Conservation (phyloP, 2,113 vertebrate genomes). For the Brachypteracias leptosomus region DNA sequence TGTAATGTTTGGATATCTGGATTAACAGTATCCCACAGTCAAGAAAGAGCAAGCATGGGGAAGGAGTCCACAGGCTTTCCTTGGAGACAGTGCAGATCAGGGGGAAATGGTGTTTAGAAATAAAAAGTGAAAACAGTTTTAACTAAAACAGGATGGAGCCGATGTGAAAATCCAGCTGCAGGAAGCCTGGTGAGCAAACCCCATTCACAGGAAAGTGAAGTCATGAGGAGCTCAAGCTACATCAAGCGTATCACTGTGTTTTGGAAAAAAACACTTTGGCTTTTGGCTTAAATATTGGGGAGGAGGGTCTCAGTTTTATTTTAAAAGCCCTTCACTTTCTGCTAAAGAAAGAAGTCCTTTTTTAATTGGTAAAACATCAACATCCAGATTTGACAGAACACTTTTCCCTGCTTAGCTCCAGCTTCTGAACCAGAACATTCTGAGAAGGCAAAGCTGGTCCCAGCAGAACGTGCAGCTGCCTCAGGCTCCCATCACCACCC, state of each 20-base stretch:
- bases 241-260: background rate
- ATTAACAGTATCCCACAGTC: background rate
- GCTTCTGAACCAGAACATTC: background rate
- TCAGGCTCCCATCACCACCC: background rate
- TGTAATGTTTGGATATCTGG: background rate
- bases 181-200: background rate
- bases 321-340: background rate
- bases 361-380: background rate
- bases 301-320: background rate
- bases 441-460: background rate
- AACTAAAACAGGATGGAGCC: background rate
- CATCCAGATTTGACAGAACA: background rate
- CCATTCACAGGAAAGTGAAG: background rate
- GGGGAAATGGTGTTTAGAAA: background rate
- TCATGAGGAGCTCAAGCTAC: background rate
- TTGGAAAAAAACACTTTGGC: background rate
- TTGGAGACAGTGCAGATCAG: background rate
- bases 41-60: background rate
- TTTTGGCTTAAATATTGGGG: background rate
- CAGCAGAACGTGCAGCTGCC: background rate
- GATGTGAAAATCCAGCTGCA: background rate
- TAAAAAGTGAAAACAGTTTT: background rate
- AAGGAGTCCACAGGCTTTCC: background rate
- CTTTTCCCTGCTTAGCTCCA: background rate
- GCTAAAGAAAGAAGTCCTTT: background rate